Percentiles rank a stretch among this genome's conserved stretches.
Evolutionary conservation across 1,140 invertebrate species (phyloP).

Genomic region (Drosophila lowei): DNA sequence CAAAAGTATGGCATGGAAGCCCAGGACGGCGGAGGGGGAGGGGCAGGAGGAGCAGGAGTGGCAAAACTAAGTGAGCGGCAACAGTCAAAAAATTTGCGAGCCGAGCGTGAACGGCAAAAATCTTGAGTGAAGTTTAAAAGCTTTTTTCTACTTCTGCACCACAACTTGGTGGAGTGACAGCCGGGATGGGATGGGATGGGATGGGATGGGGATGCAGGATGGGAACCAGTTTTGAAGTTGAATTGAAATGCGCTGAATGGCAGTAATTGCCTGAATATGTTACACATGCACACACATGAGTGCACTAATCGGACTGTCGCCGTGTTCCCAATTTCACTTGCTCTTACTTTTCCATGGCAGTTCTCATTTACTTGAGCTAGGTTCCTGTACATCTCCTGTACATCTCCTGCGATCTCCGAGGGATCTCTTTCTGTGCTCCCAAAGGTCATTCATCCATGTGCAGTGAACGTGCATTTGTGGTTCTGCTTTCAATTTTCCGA

Average conservation of each 20-base stretch:
- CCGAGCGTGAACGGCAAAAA: constrained; percentile 75
- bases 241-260: constrained; percentile 80
- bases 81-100: constrained; percentile 78
- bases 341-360: too few species aligned
- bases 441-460: too few species aligned
- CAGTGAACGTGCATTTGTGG: too few species aligned
- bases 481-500: too few species aligned
- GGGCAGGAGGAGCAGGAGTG: too few species aligned
- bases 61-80: constrained; percentile 66
- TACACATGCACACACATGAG: constrained; percentile 77
- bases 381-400: too few species aligned
- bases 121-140: constrained; percentile 80
- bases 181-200: neutral
- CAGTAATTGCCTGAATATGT: constrained; percentile 81
- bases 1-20: too few species aligned
- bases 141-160: constrained; percentile 67
- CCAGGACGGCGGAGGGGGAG: too few species aligned
- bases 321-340: too few species aligned
- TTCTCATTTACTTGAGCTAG: too few species aligned
- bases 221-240: constrained; percentile 73
- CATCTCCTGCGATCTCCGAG: too few species aligned
- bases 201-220: neutral
- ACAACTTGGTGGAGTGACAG: constrained; percentile 16
- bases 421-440: too few species aligned
- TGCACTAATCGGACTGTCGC: constrained; percentile 51